Percentiles rank a stretch among this genome's conserved stretches.
Evolutionary conservation across 2,888 invertebrate genomes (phyloP).

Genomic region (Cephus runcator): DNA sequence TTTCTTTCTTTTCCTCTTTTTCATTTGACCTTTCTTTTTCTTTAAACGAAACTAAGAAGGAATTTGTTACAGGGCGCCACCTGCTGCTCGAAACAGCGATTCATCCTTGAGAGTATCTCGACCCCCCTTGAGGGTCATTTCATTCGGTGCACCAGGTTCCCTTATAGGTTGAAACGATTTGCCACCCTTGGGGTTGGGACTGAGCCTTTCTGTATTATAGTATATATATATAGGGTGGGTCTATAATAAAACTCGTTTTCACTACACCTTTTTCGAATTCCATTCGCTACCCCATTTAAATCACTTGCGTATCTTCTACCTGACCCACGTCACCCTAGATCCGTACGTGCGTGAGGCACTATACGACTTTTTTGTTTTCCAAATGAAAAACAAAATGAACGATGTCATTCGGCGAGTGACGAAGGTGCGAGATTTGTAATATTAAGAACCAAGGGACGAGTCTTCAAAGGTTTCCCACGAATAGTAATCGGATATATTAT

Average conservation of each 20-base stretch:
- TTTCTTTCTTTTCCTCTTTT: not conserved
- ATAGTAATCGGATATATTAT: not conserved
- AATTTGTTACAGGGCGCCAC: not conserved
- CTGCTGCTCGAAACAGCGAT: not conserved
- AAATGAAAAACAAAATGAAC: not conserved
- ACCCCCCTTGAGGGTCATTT: not conserved
- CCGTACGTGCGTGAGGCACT: not conserved
- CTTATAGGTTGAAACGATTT: not conserved
- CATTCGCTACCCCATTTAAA: not conserved
- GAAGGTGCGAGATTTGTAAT: not conserved
- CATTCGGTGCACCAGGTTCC: not conserved
- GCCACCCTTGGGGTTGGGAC: not conserved
- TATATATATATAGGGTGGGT: not conserved
- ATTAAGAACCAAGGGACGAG: not conserved
- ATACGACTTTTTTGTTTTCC: not conserved
- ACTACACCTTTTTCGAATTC: not conserved
- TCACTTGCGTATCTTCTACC: not conserved
- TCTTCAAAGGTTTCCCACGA: not conserved
- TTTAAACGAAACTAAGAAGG: not conserved
- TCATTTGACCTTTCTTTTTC: not conserved
- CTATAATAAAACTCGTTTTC: not conserved
- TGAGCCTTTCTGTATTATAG: not conserved
- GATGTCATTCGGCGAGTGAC: not conserved
- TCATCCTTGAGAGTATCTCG: not conserved
- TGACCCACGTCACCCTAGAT: not conserved